A percentile compares a stretch with the other conserved stretches of the same genome.
Evolutionary conservation across 1,140 invertebrate genomes (phyloP).

Genomic region (Drosophila gunungcola): DNA sequence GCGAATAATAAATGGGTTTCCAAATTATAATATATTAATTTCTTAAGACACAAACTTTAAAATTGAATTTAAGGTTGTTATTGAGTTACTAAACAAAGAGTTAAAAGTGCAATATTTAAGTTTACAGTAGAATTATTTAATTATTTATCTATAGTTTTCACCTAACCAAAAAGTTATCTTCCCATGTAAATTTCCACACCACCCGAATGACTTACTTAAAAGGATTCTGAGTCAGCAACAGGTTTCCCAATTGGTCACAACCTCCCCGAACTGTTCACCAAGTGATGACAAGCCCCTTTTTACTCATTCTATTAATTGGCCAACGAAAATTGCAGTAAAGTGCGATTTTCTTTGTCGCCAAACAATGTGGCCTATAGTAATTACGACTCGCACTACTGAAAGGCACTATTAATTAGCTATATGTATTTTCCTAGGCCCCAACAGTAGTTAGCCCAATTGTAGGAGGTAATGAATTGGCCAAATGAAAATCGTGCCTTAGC

Average conservation of each 20-base stretch:
- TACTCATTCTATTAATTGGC: conserved; percentile 28
- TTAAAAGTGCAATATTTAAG: too few species aligned
- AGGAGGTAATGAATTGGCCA: conserved; percentile 11
- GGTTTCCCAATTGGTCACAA: conserved; percentile 19
- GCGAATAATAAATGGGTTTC: too few species aligned
- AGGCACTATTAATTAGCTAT: conserved; percentile 14
- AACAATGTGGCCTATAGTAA: conserved; percentile 11
- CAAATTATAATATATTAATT: too few species aligned
- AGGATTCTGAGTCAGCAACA: conserved; percentile 20
- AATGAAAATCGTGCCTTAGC: conserved; percentile 20
- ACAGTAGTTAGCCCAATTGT: conserved; percentile 4
- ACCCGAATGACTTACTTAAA: background rate
- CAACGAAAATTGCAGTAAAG: conserved; percentile 28
- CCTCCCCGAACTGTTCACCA: background rate
- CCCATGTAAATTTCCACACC: background rate
- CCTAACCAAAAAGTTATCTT: too few species aligned
- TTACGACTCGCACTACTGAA: conserved; percentile 15
- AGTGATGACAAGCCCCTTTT: conserved; percentile 45
- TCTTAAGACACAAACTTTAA: too few species aligned
- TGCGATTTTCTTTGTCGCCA: conserved; percentile 22
- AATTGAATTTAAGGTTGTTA: too few species aligned
- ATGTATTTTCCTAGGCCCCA: conserved; percentile 5
- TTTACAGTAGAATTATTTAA: too few species aligned
- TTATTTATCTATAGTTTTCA: background rate
- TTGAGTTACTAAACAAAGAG: background rate